These are phyloP conservation scores for Pseudotriccus pelzelni DNA, from an alignment of 2,797 vertebrate species.

Conservation along the genomic window DNA sequence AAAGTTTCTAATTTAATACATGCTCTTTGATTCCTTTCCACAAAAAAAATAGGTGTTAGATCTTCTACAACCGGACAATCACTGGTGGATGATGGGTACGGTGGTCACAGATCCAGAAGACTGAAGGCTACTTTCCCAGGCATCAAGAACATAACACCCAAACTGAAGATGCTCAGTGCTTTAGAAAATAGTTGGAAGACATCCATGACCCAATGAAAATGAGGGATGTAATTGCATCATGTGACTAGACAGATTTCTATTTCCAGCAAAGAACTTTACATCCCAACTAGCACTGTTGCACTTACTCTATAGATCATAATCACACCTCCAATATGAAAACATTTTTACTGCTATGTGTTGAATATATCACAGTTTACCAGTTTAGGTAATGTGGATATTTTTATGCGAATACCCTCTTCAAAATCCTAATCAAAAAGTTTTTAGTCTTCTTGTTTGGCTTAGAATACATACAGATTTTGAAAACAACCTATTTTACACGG, in stretches of 20 bases:
- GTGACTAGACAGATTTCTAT: background rate
- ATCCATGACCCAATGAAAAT: background rate
- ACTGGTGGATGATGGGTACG: background rate
- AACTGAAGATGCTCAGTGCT: background rate
- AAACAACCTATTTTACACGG: background rate
- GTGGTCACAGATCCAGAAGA: background rate
- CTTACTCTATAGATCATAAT: background rate
- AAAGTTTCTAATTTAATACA: background rate
- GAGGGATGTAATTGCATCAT: background rate
- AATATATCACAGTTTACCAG: background rate
- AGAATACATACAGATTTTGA: background rate
- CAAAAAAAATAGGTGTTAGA: background rate
- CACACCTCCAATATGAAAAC: background rate
- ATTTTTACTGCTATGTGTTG: background rate
- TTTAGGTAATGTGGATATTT: background rate
- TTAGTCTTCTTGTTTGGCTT: background rate
- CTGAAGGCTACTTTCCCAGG: background rate
- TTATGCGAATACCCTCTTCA: background rate
- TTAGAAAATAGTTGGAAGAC: background rate
- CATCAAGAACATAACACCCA: background rate
- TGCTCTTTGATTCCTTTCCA: background rate
- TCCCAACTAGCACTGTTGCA: background rate
- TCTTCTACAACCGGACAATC: background rate
- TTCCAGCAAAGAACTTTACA: constrained; percentile 3
- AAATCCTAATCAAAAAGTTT: background rate